Base-by-base conservation (phyloP, 2,888 invertebrate genomes). In the Lepidocyrtinus sp. region DNA sequence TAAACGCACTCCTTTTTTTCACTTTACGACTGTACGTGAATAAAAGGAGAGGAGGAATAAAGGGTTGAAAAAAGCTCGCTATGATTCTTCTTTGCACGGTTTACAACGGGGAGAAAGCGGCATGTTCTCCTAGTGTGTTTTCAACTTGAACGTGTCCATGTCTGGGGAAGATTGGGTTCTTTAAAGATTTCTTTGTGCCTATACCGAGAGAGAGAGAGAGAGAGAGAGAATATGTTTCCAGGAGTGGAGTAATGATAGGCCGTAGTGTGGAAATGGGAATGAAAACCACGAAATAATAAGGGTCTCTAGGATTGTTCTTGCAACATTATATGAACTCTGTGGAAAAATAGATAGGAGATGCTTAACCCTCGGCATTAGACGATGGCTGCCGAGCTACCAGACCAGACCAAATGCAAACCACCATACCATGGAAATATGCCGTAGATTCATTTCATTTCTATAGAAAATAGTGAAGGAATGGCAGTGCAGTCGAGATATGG, bases 281-380 rank as follows among this genome's bases (percentile, higher is more conserved):
- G 50, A 50, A 50, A 50, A 50, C 50, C 50, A 50, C 50, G 50
- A 50, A 50, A 50, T 50, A 50, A 50, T 50, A 50, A 50, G 50
- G 15, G 50, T 50, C 50, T 50, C 50, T 50, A 7, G 50, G 50
- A 50, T 50, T 50, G n/a, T 50, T 7, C 36, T 36, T 36, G 12
- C 50, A n/a, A 50, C 50, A 7, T 50, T 50, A 50, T 50, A 50
- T 50, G 50, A 17, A 50, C 12, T 50, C 50, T n/a, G 17, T 15
- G 2, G 50, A 50, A 50, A 50, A 36, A 72, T 72, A 81, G 81
- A 81, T 81, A 81, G 75, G 81, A 75, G 80, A 80, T 80, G 68
- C 75, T 81, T 80, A 69, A 64, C 62, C 67, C 80, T 80, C 80
- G 75, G 81, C 69, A 46, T 62, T n/a, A 46, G n/a, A 81, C 81